These are phyloP conservation scores for Ephestia elutella DNA, from an alignment of 1,140 invertebrate genomes.

Conservation along the genomic window DNA sequence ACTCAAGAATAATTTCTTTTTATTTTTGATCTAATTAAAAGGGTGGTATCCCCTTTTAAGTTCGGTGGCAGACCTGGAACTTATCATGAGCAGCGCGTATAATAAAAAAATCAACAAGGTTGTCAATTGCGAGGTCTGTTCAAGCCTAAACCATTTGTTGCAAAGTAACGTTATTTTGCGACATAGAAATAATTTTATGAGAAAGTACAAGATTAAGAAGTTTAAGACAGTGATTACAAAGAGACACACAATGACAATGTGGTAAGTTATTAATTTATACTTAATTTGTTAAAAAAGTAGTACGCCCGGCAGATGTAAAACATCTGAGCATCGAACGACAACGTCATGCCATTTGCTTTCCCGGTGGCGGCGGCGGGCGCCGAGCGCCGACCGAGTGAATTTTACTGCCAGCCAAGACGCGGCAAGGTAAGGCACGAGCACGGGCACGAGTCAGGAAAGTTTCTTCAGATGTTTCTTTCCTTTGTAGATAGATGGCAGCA, in stretches of 20 bases:
- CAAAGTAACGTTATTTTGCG: slow-evolving; percentile 32
- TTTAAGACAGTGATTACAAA: slow-evolving; percentile 42
- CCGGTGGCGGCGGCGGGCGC: too few species aligned
- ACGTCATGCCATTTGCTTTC: too few species aligned
- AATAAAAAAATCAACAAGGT: slow-evolving; percentile 35
- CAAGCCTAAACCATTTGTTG: slow-evolving; percentile 12
- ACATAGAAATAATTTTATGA: slow-evolving; percentile 33
- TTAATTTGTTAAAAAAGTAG: too few species aligned
- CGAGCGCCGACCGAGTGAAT: too few species aligned
- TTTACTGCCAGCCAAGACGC: too few species aligned
- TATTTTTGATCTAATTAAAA: neutral
- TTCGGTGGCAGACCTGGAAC: slow-evolving; percentile 2
- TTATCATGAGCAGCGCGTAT: slow-evolving; percentile 54
- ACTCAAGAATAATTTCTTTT: neutral
- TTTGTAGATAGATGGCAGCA: neutral
- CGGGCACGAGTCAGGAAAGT: too few species aligned
- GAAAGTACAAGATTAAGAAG: slow-evolving; percentile 49
- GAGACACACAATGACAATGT: slow-evolving; percentile 30
- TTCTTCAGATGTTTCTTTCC: neutral
- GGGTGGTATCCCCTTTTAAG: neutral
- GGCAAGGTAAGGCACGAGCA: too few species aligned
- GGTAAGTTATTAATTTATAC: neutral
- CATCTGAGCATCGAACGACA: too few species aligned
- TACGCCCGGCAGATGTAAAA: too few species aligned
- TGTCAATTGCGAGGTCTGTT: slow-evolving; percentile 4